These are phyloP conservation scores for Rhyacophila brunnea DNA, from an alignment of 1,140 invertebrate species.

Conservation along the genomic window DNA sequence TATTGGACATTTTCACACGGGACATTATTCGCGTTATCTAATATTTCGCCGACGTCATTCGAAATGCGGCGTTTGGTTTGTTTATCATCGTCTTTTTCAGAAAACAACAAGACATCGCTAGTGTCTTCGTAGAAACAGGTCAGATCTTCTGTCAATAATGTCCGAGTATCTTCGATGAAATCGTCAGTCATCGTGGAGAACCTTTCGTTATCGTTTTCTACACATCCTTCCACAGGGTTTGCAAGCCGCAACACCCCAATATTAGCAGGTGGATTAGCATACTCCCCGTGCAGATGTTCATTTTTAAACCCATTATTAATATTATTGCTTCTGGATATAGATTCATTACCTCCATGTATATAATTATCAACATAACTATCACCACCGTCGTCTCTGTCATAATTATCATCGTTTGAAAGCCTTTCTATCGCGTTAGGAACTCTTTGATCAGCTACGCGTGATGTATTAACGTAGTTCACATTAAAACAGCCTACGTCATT, in stretches of 20 bases:
- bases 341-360: not conserved
- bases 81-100: too few species aligned
- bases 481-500: not conserved
- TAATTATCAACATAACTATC: not conserved
- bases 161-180: constrained; percentile 12
- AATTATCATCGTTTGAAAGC: too few species aligned
- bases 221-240: constrained; percentile 7
- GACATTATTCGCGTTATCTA: constrained; percentile 11
- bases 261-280: constrained; percentile 3
- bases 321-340: not conserved
- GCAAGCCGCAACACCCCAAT: constrained; percentile 16
- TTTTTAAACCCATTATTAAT: not conserved
- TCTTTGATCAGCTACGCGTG: too few species aligned
- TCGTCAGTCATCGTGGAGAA: not conserved
- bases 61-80: not conserved
- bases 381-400: too few species aligned
- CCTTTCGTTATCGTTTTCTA: constrained; percentile 10
- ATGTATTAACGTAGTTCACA: not conserved
- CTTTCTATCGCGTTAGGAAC: too few species aligned
- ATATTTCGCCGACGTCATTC: not conserved
- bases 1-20: not conserved
- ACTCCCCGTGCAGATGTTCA: constrained; percentile 1
- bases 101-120: too few species aligned
- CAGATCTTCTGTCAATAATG: constrained; percentile 5
- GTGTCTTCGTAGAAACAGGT: constrained; percentile 14